phyloP scores from a whole-genome alignment of 2,888 invertebrate genomes.

The Sinelater perroti region DNA sequence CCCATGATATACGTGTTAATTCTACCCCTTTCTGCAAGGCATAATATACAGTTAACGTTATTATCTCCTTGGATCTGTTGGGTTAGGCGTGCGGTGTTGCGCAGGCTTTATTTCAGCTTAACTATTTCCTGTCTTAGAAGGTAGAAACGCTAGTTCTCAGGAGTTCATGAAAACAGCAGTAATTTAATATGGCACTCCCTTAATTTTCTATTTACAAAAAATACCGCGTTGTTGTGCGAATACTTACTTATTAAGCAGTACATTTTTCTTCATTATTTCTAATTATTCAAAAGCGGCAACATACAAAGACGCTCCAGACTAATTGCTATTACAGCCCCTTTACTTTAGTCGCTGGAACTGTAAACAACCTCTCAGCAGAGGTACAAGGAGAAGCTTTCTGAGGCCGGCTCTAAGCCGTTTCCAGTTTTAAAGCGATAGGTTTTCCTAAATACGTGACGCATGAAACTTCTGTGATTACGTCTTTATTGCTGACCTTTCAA shows the following conservation, averaged over 20 bases:
- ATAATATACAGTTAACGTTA: conserved; percentile 20
- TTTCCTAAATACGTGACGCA: background rate
- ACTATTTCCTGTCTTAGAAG: conserved; percentile 2
- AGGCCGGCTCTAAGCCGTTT: too few species aligned
- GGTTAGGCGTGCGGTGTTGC: conserved; percentile 6
- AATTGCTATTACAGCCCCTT: too few species aligned
- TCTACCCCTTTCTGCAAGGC: conserved; percentile 16
- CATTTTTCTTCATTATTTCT: too few species aligned
- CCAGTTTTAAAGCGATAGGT: background rate
- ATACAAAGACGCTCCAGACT: too few species aligned
- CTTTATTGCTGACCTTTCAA: conserved; percentile 18
- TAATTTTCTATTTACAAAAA: too few species aligned
- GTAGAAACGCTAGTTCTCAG: background rate
- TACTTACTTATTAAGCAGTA: too few species aligned
- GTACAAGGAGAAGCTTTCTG: background rate
- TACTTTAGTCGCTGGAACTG: too few species aligned
- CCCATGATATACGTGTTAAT: conserved; percentile 22
- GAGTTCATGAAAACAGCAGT: too few species aligned
- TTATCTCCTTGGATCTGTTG: conserved; percentile 14
- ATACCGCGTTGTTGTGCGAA: too few species aligned
- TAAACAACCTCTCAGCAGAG: too few species aligned
- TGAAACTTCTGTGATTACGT: conserved; percentile 13
- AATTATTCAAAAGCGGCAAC: too few species aligned
- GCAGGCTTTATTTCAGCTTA: conserved; percentile 2
- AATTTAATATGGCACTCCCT: too few species aligned